A percentile compares a stretch with the other conserved stretches of the same genome.
phyloP scores from a whole-genome alignment of 2,888 invertebrate species.

The Harpagoxenus sublaevis region DNA sequence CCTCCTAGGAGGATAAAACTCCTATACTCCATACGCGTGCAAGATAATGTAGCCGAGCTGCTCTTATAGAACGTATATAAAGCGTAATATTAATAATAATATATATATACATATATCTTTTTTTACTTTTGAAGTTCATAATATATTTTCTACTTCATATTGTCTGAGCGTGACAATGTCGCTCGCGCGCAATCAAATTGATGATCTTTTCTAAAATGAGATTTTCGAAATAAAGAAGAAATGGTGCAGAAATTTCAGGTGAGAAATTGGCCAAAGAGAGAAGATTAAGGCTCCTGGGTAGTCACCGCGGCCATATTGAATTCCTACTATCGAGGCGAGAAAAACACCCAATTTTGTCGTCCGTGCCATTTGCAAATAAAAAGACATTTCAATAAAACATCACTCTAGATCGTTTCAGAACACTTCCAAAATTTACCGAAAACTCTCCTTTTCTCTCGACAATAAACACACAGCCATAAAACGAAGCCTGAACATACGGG shows the following conservation, averaged over 20 bases:
- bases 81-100: conserved; percentile 39
- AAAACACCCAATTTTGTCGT: too few species aligned
- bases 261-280: conserved; percentile 44
- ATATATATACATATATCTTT: conserved; percentile 27
- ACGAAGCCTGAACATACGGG: too few species aligned
- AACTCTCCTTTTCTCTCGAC: too few species aligned
- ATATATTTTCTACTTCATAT: conserved; percentile 81
- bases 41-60: conserved; percentile 61
- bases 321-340: too few species aligned
- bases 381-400: too few species aligned
- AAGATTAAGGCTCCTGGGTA: too few species aligned
- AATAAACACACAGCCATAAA: too few species aligned
- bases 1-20: conserved; percentile 38
- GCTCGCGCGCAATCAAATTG: conserved; percentile 45
- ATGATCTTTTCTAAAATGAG: conserved; percentile 45
- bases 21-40: conserved; percentile 54
- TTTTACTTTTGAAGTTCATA: conserved; percentile 62
- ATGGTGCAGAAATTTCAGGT: conserved; percentile 50
- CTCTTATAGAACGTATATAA: conserved; percentile 48
- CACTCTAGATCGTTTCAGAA: too few species aligned
- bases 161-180: conserved; percentile 49
- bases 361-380: too few species aligned
- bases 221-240: conserved; percentile 48
- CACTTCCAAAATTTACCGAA: too few species aligned
- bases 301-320: too few species aligned